Conservation (phyloP, 1,140 invertebrate genomes). For the Macrobrachium nipponense region DNA sequence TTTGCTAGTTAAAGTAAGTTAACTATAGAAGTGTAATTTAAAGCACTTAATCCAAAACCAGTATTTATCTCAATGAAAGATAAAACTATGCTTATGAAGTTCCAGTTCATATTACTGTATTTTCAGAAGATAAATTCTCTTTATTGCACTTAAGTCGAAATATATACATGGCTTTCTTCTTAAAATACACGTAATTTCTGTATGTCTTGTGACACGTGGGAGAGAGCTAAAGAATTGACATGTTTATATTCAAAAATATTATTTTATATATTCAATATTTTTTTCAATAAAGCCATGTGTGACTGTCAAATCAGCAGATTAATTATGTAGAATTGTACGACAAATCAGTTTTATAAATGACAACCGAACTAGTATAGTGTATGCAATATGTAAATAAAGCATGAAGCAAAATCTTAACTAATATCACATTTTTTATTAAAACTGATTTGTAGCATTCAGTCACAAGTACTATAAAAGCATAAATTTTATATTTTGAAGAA, state of each 20-base stretch:
- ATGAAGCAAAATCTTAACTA: too few relatives aligned
- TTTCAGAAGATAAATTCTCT: conserved; percentile 18
- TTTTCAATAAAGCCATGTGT: neutral
- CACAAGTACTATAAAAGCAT: too few relatives aligned
- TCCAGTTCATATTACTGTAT: conserved; percentile 28
- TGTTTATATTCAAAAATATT: neutral
- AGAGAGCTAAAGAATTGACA: conserved; percentile 19
- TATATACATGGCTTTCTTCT: conserved; percentile 42
- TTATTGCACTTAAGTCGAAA: conserved; percentile 41
- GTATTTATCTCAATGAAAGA: conserved; percentile 18
- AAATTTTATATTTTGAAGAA: too few relatives aligned
- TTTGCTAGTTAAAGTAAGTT: conserved; percentile 23
- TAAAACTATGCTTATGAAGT: conserved; percentile 24
- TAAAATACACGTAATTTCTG: conserved; percentile 33
- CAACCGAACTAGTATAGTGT: too few relatives aligned
- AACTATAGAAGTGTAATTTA: conserved; percentile 32
- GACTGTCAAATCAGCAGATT: too few relatives aligned
- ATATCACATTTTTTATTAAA: too few relatives aligned
- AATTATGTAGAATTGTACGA: too few relatives aligned
- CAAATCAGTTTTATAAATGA: too few relatives aligned
- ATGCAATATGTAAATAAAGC: too few relatives aligned
- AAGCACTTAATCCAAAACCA: conserved; percentile 52
- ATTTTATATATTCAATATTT: neutral
- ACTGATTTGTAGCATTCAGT: too few relatives aligned
- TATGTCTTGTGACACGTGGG: too few relatives aligned